phyloP scores from a whole-genome alignment of 1,140 invertebrate genomes.

The Rhagoletis pomonella region DNA sequence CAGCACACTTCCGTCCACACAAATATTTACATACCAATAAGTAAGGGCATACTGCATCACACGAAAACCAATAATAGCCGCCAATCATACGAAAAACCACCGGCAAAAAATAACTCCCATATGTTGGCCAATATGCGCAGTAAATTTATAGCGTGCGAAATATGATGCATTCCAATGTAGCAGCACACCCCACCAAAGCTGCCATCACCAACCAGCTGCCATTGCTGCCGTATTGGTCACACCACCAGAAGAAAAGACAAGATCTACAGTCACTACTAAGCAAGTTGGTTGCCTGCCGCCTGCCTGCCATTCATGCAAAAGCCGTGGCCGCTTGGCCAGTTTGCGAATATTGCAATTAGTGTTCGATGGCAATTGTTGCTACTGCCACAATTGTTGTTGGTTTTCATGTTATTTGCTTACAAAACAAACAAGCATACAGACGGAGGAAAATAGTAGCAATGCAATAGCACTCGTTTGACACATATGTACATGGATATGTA shows the following conservation, averaged over 20 bases:
- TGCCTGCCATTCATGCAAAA: constrained; percentile 3
- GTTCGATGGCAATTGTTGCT: constrained; percentile 42
- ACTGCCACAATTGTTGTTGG: not conserved
- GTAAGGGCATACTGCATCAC: not conserved
- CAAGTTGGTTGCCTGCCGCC: not conserved
- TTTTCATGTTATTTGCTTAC: not conserved
- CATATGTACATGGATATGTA: not conserved
- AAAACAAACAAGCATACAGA: not conserved
- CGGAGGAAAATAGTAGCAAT: constrained; percentile 3
- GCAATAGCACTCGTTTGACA: not conserved
- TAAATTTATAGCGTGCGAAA: constrained; percentile 49
- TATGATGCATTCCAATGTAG: constrained; percentile 41
- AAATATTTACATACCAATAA: not conserved
- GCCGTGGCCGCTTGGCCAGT: not conserved
- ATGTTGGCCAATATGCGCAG: not conserved
- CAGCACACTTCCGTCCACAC: constrained; percentile 6
- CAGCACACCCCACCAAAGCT: not conserved
- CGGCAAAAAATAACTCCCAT: not conserved
- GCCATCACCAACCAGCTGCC: not conserved
- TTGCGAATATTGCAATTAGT: constrained; percentile 46
- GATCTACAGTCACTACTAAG: not conserved
- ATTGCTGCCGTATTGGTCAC: not conserved
- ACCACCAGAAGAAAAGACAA: constrained; percentile 1
- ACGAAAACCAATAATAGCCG: not conserved
- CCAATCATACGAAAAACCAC: not conserved